Percentiles rank a stretch among this genome's conserved stretches.
Conservation (phyloP, 1,140 invertebrate species). For the Bombus waltoni region DNA sequence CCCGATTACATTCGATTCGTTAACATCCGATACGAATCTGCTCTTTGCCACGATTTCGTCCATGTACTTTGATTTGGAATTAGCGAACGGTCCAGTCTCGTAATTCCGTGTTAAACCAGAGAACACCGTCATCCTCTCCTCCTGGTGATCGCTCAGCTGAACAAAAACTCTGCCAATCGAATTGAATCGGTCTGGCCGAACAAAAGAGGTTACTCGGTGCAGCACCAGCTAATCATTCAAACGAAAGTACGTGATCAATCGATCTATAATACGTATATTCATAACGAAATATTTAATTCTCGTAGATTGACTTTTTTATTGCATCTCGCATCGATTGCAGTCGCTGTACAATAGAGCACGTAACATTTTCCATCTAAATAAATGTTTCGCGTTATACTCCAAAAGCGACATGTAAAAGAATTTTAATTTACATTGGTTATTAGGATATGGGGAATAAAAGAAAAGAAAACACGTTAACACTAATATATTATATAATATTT, state of each 20-base stretch:
- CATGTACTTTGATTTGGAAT: conserved; percentile 5
- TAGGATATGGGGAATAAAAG: too few relatives aligned
- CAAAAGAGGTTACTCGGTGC: not conserved
- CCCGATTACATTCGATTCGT: conserved; percentile 26
- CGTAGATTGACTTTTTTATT: not conserved
- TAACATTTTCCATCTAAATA: not conserved
- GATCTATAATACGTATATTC: conserved; percentile 5
- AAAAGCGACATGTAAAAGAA: too few relatives aligned
- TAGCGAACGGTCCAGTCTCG: conserved; percentile 1
- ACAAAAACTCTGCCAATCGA: conserved; percentile 22
- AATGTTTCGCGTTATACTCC: not conserved
- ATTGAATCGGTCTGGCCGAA: not conserved
- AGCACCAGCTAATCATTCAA: not conserved
- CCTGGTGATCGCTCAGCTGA: not conserved
- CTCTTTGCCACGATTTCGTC: conserved; percentile 4
- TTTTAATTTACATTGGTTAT: too few relatives aligned
- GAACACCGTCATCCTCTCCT: not conserved
- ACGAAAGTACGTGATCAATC: not conserved
- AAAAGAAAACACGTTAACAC: too few relatives aligned
- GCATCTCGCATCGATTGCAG: too few relatives aligned
- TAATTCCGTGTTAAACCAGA: conserved; percentile 16
- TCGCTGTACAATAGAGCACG: too few relatives aligned
- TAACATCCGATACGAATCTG: conserved; percentile 28
- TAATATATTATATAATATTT: too few relatives aligned
- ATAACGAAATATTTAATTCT: not conserved